Percentiles rank a stretch among this genome's conserved stretches.
These are phyloP conservation scores for Indri indri DNA, from an alignment of 2,113 vertebrate species.

Conservation along the genomic window DNA sequence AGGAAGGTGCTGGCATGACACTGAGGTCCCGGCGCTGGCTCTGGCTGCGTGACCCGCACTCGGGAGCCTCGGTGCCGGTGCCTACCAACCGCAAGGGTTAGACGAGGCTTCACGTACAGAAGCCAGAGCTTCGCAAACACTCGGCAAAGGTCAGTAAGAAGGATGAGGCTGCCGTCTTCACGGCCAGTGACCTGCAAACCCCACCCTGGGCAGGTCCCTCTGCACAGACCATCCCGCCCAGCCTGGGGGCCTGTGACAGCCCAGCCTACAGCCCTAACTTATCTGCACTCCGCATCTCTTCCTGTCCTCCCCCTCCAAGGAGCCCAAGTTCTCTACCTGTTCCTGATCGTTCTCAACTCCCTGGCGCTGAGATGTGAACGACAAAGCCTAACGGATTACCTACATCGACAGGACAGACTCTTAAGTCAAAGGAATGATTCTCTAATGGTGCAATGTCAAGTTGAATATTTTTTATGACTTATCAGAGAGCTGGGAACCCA, in stretches of 20 bases:
- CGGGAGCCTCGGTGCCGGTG: rapidly evolving
- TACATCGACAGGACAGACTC: not conserved
- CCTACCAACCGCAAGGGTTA: not conserved
- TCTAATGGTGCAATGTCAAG: not conserved
- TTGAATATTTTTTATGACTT: not conserved
- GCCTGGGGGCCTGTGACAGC: rapidly evolving
- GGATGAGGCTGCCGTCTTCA: rapidly evolving
- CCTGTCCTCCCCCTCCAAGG: not conserved
- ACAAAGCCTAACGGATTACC: rapidly evolving
- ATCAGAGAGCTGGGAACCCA: not conserved
- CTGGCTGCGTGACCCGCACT: rapidly evolving
- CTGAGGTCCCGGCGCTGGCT: not conserved
- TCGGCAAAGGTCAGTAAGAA: rapidly evolving
- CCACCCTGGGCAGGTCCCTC: not conserved
- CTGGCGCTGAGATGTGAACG: rapidly evolving
- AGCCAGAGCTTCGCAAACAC: rapidly evolving
- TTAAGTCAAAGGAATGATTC: not conserved
- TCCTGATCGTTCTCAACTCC: not conserved
- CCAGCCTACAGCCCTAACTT: not conserved
- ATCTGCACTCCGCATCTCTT: rapidly evolving
- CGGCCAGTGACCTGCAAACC: rapidly evolving
- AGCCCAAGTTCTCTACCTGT: rapidly evolving
- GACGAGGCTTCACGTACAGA: too few species aligned
- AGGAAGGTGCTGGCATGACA: too few species aligned
- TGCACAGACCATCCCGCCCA: too few species aligned